A percentile compares a stretch with the other conserved stretches of the same genome.
Evolutionary conservation across 35 echinoderm and acorn worm species (phyloP).

Genomic region (Ophiothrix spiculata): DNA sequence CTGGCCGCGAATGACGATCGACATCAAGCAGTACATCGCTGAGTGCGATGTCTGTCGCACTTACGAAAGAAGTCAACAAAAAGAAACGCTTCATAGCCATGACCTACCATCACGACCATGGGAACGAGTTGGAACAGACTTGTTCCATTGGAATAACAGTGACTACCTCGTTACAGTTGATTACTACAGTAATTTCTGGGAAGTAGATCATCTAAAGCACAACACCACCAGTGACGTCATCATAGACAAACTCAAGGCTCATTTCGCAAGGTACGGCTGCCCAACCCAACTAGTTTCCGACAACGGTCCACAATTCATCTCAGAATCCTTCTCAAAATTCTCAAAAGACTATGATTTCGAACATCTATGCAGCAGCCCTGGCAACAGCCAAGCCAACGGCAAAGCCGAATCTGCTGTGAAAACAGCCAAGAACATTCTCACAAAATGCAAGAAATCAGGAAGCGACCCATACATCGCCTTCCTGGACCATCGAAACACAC

Average conservation of each 20-base stretch:
- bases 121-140: constrained; percentile 39
- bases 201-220: constrained; percentile 49
- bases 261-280: constrained; percentile 22
- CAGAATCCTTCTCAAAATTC: not conserved
- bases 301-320: constrained; percentile 18
- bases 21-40: constrained; percentile 53
- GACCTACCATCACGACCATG: constrained; percentile 51
- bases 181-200: constrained; percentile 60
- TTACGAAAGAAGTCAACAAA: constrained; percentile 5
- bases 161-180: constrained; percentile 60
- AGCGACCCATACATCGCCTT: not conserved
- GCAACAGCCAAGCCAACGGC: constrained; percentile 3
- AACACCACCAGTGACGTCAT: not conserved
- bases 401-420: constrained; percentile 24
- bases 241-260: constrained; percentile 14
- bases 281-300: not conserved
- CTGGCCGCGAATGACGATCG: constrained; percentile 55
- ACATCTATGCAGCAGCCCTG: not conserved
- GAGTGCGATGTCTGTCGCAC: constrained; percentile 53
- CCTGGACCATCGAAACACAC: constrained; percentile 25
- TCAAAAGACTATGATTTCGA: not conserved
- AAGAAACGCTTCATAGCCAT: constrained; percentile 36
- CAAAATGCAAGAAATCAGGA: not conserved
- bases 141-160: constrained; percentile 21
- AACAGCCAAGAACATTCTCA: constrained; percentile 14